Evolutionary conservation across 2,797 vertebrate species (phyloP).

Genomic region (Sebastes oblongus): DNA sequence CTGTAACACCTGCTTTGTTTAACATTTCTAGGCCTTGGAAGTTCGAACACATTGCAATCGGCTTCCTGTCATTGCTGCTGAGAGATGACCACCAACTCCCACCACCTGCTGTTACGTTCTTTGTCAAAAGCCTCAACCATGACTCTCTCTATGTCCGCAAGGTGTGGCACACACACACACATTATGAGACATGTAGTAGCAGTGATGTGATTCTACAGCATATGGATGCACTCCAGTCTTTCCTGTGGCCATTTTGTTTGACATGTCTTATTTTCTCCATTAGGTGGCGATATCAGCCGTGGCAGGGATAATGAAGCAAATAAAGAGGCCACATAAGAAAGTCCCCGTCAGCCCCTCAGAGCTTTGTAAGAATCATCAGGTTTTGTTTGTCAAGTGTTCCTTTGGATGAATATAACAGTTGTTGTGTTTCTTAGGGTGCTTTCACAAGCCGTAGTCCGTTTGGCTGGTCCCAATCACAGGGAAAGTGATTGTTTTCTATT

Average conservation of each 20-base stretch:
- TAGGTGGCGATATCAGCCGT: conserved; percentile 97
- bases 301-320: conserved; percentile 95
- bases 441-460: not conserved
- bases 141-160: conserved; percentile 97
- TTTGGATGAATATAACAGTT: not conserved
- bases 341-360: conserved; percentile 87
- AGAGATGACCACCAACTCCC: conserved; percentile 93
- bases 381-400: not conserved
- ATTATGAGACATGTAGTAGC: not conserved
- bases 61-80: conserved; percentile 92
- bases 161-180: conserved; percentile 71
- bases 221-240: not conserved
- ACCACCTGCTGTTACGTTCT: conserved; percentile 88
- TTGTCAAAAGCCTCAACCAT: conserved; percentile 95
- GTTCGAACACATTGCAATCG: conserved; percentile 95
- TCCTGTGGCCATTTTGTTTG: not conserved
- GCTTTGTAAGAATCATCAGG: conserved; percentile 83
- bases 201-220: not conserved
- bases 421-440: not conserved
- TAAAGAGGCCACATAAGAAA: conserved; percentile 94
- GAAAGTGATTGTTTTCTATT: not conserved
- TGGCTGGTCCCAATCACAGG: not conserved
- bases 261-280: conserved; percentile 48
- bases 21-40: conserved; percentile 91
- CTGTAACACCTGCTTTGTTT: conserved; percentile 4